Evolutionary conservation across 2,113 vertebrate genomes (phyloP).

Genomic region (Hippopotamus amphibius): DNA sequence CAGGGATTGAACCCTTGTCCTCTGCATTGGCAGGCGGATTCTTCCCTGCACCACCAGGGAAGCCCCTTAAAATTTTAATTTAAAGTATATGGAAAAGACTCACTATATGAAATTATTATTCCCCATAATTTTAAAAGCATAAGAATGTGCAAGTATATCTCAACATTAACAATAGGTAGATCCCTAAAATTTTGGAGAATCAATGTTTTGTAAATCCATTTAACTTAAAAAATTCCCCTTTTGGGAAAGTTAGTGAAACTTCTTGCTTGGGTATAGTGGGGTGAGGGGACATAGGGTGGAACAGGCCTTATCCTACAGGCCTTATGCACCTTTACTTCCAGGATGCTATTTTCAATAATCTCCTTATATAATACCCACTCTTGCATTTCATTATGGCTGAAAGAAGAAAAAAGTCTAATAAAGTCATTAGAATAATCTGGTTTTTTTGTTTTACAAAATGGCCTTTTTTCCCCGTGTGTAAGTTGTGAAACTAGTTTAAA

Average conservation of each 20-base stretch:
- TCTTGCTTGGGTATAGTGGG: not conserved
- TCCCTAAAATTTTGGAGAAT: not conserved
- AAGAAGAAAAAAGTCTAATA: not conserved
- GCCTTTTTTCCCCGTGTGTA: not conserved
- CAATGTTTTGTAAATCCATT: not conserved
- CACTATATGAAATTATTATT: not conserved
- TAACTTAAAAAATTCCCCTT: not conserved
- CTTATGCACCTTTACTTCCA: not conserved
- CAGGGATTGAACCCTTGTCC: not conserved
- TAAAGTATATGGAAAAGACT: not conserved
- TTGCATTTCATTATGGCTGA: not conserved
- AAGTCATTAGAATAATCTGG: not conserved
- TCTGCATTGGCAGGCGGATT: not conserved
- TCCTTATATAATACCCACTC: not conserved
- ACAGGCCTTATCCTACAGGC: not conserved
- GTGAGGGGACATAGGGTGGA: not conserved
- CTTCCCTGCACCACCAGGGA: not conserved
- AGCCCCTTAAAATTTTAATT: not conserved
- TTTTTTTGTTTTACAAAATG: not conserved
- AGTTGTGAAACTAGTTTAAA: not conserved
- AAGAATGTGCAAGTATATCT: not conserved
- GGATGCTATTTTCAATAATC: not conserved
- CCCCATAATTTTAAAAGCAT: not conserved
- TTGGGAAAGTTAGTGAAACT: not conserved
- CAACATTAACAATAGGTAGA: not conserved